Evolutionary conservation across 2,113 vertebrate species (phyloP).

Genomic region (Brachyhypopomus occidentalis): DNA sequence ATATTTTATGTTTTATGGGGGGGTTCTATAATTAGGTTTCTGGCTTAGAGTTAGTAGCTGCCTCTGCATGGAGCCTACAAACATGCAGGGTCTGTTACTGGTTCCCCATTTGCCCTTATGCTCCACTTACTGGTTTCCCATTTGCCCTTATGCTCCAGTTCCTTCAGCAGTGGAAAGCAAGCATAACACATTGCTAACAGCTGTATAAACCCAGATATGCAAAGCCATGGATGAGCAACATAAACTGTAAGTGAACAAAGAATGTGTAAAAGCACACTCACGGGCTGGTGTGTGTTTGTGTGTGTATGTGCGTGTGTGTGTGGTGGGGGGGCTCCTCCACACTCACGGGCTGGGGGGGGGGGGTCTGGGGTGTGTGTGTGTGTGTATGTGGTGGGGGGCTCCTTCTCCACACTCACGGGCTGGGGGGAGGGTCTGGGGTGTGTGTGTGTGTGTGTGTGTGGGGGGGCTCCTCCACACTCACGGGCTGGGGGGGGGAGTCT

Average conservation of each 20-base stretch:
- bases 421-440: too few species aligned
- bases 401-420: too few species aligned
- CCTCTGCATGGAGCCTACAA: background rate
- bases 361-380: too few species aligned
- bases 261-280: conserved; percentile 16
- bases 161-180: conserved; percentile 36
- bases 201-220: conserved; percentile 43
- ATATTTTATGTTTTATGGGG: conserved; percentile 1
- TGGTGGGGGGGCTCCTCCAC: too few species aligned
- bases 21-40: conserved; percentile 21
- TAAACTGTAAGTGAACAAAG: conserved; percentile 35
- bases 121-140: conserved; percentile 37
- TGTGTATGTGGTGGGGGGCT: too few species aligned
- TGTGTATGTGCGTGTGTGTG: too few species aligned
- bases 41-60: conserved; percentile 24
- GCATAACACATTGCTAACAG: conserved; percentile 48
- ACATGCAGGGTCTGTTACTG: conserved; percentile 10
- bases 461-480: background rate
- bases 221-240: conserved; percentile 18
- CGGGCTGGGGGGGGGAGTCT: conserved; percentile 9
- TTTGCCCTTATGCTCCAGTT: conserved; percentile 25
- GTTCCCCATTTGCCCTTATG: conserved; percentile 36
- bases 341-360: too few species aligned
- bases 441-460: too few species aligned
- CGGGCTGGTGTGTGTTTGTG: background rate